These are phyloP conservation scores for Archips crataeganus DNA, from an alignment of 2,888 invertebrate genomes.

Conservation along the genomic window DNA sequence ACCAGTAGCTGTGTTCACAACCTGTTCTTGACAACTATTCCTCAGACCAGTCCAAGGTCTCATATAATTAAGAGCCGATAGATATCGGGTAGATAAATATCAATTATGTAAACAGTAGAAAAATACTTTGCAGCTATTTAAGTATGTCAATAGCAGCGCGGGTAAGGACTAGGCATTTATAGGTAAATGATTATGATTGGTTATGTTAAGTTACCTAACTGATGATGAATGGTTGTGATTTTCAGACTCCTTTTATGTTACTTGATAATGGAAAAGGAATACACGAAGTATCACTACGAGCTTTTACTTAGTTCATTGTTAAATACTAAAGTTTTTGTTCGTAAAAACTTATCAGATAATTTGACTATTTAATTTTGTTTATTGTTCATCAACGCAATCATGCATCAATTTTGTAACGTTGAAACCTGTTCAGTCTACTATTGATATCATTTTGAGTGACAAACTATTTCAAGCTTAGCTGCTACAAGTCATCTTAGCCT, in stretches of 20 bases:
- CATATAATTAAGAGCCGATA: conserved; percentile 37
- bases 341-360: not conserved
- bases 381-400: not conserved
- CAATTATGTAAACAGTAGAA: conserved; percentile 31
- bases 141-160: not conserved
- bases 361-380: not conserved
- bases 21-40: conserved; percentile 55
- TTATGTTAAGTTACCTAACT: too few relatives aligned
- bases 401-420: too few relatives aligned
- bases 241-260: too few relatives aligned
- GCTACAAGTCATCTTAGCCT: conserved; percentile 48
- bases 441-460: not conserved
- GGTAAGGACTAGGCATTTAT: not conserved
- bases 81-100: conserved; percentile 31
- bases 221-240: too few relatives aligned
- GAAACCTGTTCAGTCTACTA: not conserved
- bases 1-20: conserved; percentile 57
- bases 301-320: too few relatives aligned
- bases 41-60: conserved; percentile 42
- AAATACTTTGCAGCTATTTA: not conserved
- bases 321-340: too few relatives aligned
- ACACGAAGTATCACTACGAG: too few relatives aligned
- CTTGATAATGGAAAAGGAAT: too few relatives aligned
- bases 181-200: too few relatives aligned
- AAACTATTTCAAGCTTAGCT: conserved; percentile 9